phyloP scores from a whole-genome alignment of 2,797 vertebrate genomes.

The Crenuchus spilurus region DNA sequence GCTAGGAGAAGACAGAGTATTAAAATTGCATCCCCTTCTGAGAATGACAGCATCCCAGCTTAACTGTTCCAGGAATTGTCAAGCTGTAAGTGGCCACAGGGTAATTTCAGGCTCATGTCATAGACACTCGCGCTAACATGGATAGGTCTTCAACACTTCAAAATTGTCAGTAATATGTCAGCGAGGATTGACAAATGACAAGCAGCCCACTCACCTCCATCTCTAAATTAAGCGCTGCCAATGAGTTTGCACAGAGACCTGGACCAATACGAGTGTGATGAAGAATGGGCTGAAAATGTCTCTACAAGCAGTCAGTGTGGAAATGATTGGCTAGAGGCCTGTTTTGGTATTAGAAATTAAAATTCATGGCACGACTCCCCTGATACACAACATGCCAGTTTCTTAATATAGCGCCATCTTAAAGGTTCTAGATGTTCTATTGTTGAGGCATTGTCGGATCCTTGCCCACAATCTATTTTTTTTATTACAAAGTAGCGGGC shows the following conservation, averaged over 20 bases:
- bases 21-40: slow-evolving; percentile 17
- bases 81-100: neutral
- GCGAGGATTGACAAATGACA: slow-evolving; percentile 6
- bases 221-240: neutral
- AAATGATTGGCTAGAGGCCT: neutral
- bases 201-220: slow-evolving; percentile 6
- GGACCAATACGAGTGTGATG: neutral
- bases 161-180: slow-evolving; percentile 18
- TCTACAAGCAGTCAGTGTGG: neutral
- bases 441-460: neutral
- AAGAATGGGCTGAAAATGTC: neutral
- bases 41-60: slow-evolving; percentile 23
- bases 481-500: slow-evolving; percentile 37
- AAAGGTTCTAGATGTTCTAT: slow-evolving; percentile 18
- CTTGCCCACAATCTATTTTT: neutral
- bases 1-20: slow-evolving; percentile 1
- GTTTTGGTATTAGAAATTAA: neutral
- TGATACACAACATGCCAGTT: slow-evolving; percentile 18
- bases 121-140: slow-evolving; percentile 4
- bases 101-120: slow-evolving; percentile 27
- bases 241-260: neutral
- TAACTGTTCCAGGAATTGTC: slow-evolving; percentile 23
- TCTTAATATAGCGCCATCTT: slow-evolving; percentile 14
- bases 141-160: slow-evolving; percentile 28
- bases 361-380: slow-evolving; percentile 1